phyloP scores from a whole-genome alignment of 1,140 invertebrate genomes.

The Scaptomyza graminum region DNA sequence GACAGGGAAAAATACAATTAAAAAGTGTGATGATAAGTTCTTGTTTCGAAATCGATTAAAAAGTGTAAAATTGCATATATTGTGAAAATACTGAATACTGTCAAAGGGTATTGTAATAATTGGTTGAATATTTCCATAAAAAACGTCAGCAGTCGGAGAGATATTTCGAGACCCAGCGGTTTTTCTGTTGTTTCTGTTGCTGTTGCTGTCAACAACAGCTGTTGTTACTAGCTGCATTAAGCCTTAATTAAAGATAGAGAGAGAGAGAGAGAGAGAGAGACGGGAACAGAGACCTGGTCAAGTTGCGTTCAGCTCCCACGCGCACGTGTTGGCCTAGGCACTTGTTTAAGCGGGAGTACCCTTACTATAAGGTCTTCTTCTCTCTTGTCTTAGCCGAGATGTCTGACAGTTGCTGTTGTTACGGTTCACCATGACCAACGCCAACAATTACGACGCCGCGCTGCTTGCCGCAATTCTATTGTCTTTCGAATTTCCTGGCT shows the following conservation, averaged over 20 bases:
- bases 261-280: neutral
- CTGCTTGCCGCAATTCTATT: conserved; percentile 71
- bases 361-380: neutral
- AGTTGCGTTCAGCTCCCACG: conserved; percentile 56
- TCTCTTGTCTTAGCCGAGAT: neutral
- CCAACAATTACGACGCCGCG: conserved; percentile 70
- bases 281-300: conserved; percentile 23
- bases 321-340: conserved; percentile 62
- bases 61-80: no score
- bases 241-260: neutral
- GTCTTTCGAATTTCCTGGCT: conserved; percentile 76
- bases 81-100: no score
- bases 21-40: no score
- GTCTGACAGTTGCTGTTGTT: conserved; percentile 79
- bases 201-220: no score
- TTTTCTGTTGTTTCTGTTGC: no score
- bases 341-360: conserved; percentile 34
- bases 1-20: no score
- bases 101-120: no score
- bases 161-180: no score
- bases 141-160: no score
- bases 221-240: no score
- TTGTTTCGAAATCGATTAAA: no score
- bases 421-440: conserved; percentile 81
- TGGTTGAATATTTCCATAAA: no score